Evolutionary conservation across 2,797 vertebrate species (phyloP).

Genomic region (Thalassophryne amazonica): DNA sequence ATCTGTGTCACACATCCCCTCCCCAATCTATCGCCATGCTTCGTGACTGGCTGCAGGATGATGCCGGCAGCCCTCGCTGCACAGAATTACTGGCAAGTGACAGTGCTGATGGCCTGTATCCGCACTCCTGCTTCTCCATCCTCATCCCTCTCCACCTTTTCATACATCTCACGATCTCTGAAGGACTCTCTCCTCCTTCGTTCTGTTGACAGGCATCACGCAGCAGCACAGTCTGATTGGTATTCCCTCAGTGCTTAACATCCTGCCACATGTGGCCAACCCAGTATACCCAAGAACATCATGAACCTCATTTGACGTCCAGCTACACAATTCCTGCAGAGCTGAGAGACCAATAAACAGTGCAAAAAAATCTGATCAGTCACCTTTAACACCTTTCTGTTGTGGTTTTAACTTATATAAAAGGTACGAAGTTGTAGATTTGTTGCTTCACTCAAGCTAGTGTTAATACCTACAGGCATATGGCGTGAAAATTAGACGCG

Average conservation of each 20-base stretch:
- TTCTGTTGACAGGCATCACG: constrained; percentile 4
- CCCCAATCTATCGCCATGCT: constrained; percentile 17
- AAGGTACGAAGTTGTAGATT: too few relatives aligned
- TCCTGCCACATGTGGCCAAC: too few relatives aligned
- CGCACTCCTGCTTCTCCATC: constrained; percentile 15
- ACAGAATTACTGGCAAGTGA: constrained; percentile 24
- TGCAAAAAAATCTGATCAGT: too few relatives aligned
- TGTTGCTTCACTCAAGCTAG: too few relatives aligned
- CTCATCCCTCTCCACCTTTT: constrained; percentile 13
- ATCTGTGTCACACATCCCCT: neutral
- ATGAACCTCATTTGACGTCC: too few relatives aligned
- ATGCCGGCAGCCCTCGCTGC: constrained; percentile 16
- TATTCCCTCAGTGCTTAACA: constrained; percentile 20
- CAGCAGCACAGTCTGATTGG: constrained; percentile 6
- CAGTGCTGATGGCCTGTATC: constrained; percentile 56
- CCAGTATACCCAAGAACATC: too few relatives aligned
- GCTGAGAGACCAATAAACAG: too few relatives aligned
- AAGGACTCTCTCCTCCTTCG: neutral
- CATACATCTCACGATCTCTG: neutral
- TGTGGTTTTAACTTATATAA: too few relatives aligned
- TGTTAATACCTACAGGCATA: too few relatives aligned
- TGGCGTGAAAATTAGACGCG: too few relatives aligned
- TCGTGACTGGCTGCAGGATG: constrained; percentile 41
- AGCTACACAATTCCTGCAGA: too few relatives aligned
- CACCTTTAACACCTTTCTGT: too few relatives aligned